phyloP scores from a whole-genome alignment of 2,888 invertebrate species.

The Pimpla rufipes region DNA sequence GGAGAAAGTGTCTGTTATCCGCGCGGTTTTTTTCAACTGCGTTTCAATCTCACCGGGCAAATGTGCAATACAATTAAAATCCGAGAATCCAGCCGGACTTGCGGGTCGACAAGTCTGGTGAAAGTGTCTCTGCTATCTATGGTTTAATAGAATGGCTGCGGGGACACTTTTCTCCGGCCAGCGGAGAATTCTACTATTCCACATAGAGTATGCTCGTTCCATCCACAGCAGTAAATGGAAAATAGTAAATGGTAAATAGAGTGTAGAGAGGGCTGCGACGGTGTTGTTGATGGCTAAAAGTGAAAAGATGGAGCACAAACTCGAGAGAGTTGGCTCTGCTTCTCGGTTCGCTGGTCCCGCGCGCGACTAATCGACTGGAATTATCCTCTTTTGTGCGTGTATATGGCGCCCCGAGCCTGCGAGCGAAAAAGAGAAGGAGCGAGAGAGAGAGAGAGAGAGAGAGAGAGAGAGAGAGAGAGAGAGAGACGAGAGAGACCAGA shows the following conservation, averaged over 20 bases:
- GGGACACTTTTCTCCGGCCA: slow-evolving; percentile 42
- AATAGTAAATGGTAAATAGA: slow-evolving; percentile 32
- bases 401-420: neutral
- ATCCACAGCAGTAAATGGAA: neutral
- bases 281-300: slow-evolving; percentile 53
- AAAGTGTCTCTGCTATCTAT: slow-evolving; percentile 60
- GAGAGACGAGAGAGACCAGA: neutral
- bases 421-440: neutral
- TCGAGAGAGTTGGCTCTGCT: slow-evolving; percentile 52
- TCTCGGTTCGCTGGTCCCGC: slow-evolving; percentile 53
- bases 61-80: neutral
- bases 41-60: neutral
- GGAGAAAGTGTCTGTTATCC: slow-evolving; percentile 7
- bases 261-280: slow-evolving; percentile 19
- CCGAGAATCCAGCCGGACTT: neutral
- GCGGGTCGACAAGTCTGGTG: slow-evolving; percentile 42
- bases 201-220: neutral
- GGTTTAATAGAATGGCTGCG: slow-evolving; percentile 26
- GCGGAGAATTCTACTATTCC: slow-evolving; percentile 1
- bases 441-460: neutral
- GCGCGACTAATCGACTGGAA: slow-evolving; percentile 58
- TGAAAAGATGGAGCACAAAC: slow-evolving; percentile 47
- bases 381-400: slow-evolving; percentile 54
- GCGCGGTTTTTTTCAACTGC: neutral
- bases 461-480: neutral